Evolutionary conservation across 2,797 vertebrate genomes (phyloP).

Genomic region (Coregonus sp.): DNA sequence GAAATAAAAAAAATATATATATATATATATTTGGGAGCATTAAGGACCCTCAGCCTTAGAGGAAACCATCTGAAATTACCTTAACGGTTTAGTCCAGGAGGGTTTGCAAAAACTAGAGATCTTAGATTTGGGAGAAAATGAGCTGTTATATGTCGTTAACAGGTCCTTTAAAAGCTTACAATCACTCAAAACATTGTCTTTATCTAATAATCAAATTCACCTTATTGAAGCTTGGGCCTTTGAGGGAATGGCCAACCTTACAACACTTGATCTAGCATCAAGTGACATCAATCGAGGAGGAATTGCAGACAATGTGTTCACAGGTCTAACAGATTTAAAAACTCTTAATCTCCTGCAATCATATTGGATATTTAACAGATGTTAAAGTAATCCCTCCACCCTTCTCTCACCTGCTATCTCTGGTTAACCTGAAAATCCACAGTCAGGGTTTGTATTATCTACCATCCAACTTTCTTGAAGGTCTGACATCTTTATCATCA

Average conservation of each 20-base stretch:
- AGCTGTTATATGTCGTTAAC: slow-evolving; percentile 28
- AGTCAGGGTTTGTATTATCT: slow-evolving; percentile 48
- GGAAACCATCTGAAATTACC: slow-evolving; percentile 43
- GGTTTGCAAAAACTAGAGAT: slow-evolving; percentile 48
- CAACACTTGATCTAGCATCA: slow-evolving; percentile 31
- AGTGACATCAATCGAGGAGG: slow-evolving; percentile 37
- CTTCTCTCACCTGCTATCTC: slow-evolving; percentile 55
- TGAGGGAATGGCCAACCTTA: slow-evolving; percentile 51
- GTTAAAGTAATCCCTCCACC: slow-evolving; percentile 40
- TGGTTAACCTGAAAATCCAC: slow-evolving; percentile 52
- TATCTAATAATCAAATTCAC: slow-evolving; percentile 58
- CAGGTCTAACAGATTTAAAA: slow-evolving; percentile 52
- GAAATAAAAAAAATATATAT: no score
- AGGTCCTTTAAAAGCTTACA: slow-evolving; percentile 49
- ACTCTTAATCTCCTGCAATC: slow-evolving; percentile 64
- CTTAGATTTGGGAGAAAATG: no score
- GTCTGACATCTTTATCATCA: no score
- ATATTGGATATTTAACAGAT: slow-evolving; percentile 12
- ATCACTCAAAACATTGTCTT: slow-evolving; percentile 51
- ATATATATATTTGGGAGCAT: slow-evolving; percentile 16
- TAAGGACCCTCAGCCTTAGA: slow-evolving; percentile 60
- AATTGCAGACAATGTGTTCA: slow-evolving; percentile 40
- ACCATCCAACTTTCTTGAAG: slow-evolving; percentile 32
- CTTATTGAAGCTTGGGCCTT: slow-evolving; percentile 42
- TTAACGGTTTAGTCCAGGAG: slow-evolving; percentile 54